These are phyloP conservation scores for Sesia bembeciformis DNA, from an alignment of 2,888 invertebrate genomes.

Conservation along the genomic window DNA sequence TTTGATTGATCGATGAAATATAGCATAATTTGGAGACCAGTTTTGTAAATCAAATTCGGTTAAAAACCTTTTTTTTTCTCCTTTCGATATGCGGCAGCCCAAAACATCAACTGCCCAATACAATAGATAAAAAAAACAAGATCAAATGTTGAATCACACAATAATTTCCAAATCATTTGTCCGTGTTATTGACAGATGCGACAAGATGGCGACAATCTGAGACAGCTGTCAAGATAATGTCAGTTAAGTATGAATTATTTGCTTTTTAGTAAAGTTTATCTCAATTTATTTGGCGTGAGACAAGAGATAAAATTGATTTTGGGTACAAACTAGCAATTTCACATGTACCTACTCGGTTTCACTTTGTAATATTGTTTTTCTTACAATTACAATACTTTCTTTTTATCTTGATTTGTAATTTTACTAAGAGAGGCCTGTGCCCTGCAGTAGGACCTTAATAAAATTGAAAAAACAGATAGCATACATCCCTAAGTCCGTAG, in stretches of 20 bases:
- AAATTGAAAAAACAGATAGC: no score
- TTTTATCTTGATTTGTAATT: neutral
- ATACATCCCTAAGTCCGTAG: no score
- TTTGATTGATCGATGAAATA: no score
- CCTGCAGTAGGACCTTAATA: no score
- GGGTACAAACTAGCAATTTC: neutral
- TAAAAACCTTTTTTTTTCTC: no score
- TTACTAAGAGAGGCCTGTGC: neutral
- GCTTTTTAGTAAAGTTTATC: constrained; percentile 34
- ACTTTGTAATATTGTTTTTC: no score
- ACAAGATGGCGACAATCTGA: constrained; percentile 3
- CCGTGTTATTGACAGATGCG: neutral
- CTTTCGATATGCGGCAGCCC: no score
- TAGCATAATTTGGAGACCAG: no score
- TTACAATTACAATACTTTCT: no score
- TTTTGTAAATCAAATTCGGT: no score
- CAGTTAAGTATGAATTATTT: constrained; percentile 58
- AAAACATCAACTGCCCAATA: no score
- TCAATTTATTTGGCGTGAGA: neutral
- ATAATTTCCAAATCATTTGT: neutral
- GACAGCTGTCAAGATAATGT: constrained; percentile 39
- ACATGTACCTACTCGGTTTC: no score
- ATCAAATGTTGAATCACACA: neutral
- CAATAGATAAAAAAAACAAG: neutral
- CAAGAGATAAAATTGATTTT: neutral